phyloP scores from a whole-genome alignment of 2,113 vertebrate genomes.

The Trichechus manatus region DNA sequence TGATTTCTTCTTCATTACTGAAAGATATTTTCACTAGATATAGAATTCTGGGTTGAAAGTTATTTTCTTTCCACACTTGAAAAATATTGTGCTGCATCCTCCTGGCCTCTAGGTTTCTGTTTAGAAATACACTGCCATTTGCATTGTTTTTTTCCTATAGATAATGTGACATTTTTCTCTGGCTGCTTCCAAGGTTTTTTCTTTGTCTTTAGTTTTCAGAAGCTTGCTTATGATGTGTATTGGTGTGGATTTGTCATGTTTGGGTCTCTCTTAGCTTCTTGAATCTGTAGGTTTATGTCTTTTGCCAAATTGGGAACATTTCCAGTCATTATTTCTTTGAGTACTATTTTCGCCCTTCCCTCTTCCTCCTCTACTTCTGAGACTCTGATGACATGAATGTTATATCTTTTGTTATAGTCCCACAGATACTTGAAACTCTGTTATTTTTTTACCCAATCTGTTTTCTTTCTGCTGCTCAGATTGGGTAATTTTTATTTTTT shows the following conservation, averaged over 20 bases:
- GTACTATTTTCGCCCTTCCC: neutral
- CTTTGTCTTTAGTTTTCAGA: no score
- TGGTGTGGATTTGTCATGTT: neutral
- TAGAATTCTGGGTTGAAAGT: neutral
- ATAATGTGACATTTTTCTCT: no score
- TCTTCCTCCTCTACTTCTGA: neutral
- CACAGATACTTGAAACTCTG: neutral
- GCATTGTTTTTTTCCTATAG: neutral
- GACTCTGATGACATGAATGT: neutral
- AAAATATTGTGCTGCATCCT: neutral
- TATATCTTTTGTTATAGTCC: neutral
- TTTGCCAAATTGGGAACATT: no score
- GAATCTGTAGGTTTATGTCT: no score
- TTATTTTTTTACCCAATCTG: neutral
- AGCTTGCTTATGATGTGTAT: no score
- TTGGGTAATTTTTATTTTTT: neutral
- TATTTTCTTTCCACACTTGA: neutral
- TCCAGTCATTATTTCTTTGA: neutral
- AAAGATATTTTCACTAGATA: neutral
- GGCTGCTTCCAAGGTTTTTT: no score
- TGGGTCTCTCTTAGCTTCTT: neutral
- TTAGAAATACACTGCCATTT: neutral
- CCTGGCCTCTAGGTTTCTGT: neutral
- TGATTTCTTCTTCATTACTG: neutral
- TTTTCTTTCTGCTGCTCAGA: neutral